Evolutionary conservation across 1,140 invertebrate genomes (phyloP).

Genomic region (Zaprionus nigranus): DNA sequence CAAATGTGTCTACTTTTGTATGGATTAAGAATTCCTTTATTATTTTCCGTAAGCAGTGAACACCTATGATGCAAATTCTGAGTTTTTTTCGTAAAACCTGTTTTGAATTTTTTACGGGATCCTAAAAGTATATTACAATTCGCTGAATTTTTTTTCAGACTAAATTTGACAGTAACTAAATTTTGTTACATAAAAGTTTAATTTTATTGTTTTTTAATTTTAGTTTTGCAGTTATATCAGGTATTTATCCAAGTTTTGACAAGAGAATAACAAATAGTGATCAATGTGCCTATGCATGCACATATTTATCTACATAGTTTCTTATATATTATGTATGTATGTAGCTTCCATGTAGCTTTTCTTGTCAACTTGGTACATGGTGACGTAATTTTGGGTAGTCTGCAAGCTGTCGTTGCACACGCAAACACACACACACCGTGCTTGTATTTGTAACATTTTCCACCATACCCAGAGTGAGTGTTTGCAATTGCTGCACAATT

Average conservation of each 20-base stretch:
- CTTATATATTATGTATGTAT: not conserved
- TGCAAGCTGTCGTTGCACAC: conserved; percentile 37
- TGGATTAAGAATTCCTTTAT: too few species aligned
- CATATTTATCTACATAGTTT: not conserved
- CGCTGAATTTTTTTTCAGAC: not conserved
- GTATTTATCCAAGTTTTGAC: too few species aligned
- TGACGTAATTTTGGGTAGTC: conserved; percentile 60
- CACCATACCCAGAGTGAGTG: conserved; percentile 32
- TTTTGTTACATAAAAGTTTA: too few species aligned
- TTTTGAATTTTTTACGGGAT: not conserved
- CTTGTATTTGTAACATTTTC: conserved; percentile 31
- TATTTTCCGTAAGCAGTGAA: too few species aligned
- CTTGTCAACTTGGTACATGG: conserved; percentile 30
- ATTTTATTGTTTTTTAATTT: too few species aligned
- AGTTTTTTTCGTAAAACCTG: too few species aligned
- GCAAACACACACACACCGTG: not conserved
- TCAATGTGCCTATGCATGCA: not conserved
- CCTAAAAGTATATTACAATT: conserved; percentile 18
- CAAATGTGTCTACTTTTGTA: too few species aligned
- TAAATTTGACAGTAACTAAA: too few species aligned
- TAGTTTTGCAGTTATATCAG: too few species aligned
- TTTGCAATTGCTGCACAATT: conserved; percentile 59
- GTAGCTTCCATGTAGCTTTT: not conserved
- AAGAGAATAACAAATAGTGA: too few species aligned
- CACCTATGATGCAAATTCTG: too few species aligned